Base-by-base conservation (phyloP, 2,113 vertebrate species). In the Malurus elegans region DNA sequence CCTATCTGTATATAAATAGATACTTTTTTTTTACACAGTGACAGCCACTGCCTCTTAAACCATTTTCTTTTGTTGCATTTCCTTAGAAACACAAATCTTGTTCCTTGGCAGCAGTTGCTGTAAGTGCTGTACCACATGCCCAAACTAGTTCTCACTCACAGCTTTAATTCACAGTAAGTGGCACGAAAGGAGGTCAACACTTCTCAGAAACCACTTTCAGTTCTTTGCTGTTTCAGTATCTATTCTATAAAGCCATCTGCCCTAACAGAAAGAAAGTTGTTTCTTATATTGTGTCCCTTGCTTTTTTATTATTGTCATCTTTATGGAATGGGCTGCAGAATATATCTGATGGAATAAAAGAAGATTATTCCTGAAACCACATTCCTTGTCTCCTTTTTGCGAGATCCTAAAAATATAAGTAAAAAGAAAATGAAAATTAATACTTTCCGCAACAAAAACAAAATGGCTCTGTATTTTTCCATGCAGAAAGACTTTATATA, bases 101-200 rank as follows among this genome's bases (percentile, higher is more conserved):
- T 97, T 98, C 97, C 97, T 97, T 98, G 98, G 98, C 98, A 98
- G 97, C 95, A 47, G 94, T 71, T 53, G 96, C 91, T 92, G 93
- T 97, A 97, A 97, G 96, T 94, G 97, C 97, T 91, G 93, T 79
- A 97, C 97, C 98, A 98, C 98, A 98, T 97, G 98, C 97, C 98
- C 97, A 96, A 98, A 98, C 98, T 98, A 97, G 98, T 98, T 98
- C 96, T 97, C 97, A 97, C 97, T 98, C 92, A 86, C 98, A 98
- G 98, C 97, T 98, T 98, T 98, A 98, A 98, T 98, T 98, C 98
- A 98, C 98, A 98, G 97, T 98, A 98, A 98, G 98, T 97, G 97
- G 98, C 97, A 97, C 89, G 97, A 98, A 98, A 98, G 96, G 97
- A 98, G 98, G 98, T 98, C 98, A 98, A 74, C 97, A 96, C 96